phyloP scores from a whole-genome alignment of 2,113 vertebrate genomes.

The Cephalopterus ornatus region DNA sequence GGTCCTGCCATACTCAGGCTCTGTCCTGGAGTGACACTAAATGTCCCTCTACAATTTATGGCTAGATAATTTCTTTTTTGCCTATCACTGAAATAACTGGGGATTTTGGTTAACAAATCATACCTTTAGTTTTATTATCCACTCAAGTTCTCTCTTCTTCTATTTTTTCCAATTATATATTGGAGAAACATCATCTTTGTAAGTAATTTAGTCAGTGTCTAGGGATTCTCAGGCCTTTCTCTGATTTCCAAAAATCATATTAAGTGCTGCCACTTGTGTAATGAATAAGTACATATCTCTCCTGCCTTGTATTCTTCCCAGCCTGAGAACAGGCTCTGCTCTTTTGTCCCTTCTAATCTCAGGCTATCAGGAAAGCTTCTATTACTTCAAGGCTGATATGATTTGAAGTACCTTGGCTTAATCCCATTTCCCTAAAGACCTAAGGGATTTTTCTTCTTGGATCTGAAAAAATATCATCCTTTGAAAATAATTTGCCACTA shows the following conservation, averaged over 20 bases:
- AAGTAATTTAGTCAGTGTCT: constrained; percentile 3
- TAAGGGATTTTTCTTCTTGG: constrained; percentile 6
- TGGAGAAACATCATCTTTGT: not conserved
- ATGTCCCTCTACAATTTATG: not conserved
- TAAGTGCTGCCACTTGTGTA: not conserved
- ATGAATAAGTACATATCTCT: constrained; percentile 7
- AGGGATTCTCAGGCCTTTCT: constrained; percentile 3
- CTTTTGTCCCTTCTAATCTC: constrained; percentile 45
- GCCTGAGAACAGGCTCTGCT: constrained; percentile 5
- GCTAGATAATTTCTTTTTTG: not conserved
- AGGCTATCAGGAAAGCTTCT: constrained; percentile 50
- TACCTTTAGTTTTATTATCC: not conserved
- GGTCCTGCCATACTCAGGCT: not conserved
- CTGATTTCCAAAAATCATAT: constrained; percentile 36
- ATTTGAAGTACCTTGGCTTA: constrained; percentile 43
- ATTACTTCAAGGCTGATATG: constrained; percentile 12
- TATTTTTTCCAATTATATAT: not conserved
- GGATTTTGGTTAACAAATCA: not conserved
- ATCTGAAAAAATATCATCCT: not conserved
- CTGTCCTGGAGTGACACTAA: not conserved
- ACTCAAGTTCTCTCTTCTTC: not conserved
- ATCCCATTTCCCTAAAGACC: constrained; percentile 45
- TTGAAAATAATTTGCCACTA: constrained; percentile 21
- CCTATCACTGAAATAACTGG: not conserved
- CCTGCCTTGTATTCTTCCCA: not conserved